Evolutionary conservation across 2,797 vertebrate genomes (phyloP).

Genomic region (Aplochiton taeniatus): DNA sequence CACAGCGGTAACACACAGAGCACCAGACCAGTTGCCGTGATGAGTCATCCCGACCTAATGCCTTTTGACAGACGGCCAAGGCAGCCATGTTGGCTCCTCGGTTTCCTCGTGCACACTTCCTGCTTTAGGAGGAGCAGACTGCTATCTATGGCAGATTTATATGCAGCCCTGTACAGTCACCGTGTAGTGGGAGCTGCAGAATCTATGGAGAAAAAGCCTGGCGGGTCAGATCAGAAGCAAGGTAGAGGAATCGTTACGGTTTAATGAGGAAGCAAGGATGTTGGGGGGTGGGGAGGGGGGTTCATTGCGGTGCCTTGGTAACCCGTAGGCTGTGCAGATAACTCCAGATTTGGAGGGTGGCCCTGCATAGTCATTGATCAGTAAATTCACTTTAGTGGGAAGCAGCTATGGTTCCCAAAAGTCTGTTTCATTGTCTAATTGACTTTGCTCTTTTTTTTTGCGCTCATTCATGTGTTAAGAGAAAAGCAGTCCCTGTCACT

Average conservation of each 20-base stretch:
- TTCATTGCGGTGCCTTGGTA: background rate
- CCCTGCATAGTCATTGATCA: slow-evolving; percentile 9
- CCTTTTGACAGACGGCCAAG: slow-evolving; percentile 41
- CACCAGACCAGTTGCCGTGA: slow-evolving; percentile 38
- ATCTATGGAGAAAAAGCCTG: too few relatives aligned
- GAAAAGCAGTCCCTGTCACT: too few relatives aligned
- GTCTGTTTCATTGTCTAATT: background rate
- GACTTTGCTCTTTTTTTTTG: background rate
- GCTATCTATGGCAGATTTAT: slow-evolving; percentile 15
- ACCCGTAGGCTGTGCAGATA: slow-evolving; percentile 7
- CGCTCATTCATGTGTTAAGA: background rate
- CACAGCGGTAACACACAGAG: slow-evolving; percentile 31
- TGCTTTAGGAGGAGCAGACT: too few relatives aligned
- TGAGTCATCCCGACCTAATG: slow-evolving; percentile 61
- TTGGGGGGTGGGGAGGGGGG: slow-evolving; percentile 7
- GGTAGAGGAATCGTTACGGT: too few relatives aligned
- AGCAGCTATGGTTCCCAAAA: background rate
- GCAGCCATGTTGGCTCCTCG: slow-evolving; percentile 31
- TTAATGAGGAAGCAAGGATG: slow-evolving; percentile 14
- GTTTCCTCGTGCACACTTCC: slow-evolving; percentile 15
- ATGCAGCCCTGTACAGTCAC: slow-evolving; percentile 12
- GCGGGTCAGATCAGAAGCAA: too few relatives aligned
- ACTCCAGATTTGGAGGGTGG: background rate
- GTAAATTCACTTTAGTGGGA: background rate
- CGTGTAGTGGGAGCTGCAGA: too few relatives aligned